A percentile compares a stretch with the other conserved stretches of the same genome.
Conservation (phyloP, 2,797 vertebrate genomes). For the Girardinus metallicus region DNA sequence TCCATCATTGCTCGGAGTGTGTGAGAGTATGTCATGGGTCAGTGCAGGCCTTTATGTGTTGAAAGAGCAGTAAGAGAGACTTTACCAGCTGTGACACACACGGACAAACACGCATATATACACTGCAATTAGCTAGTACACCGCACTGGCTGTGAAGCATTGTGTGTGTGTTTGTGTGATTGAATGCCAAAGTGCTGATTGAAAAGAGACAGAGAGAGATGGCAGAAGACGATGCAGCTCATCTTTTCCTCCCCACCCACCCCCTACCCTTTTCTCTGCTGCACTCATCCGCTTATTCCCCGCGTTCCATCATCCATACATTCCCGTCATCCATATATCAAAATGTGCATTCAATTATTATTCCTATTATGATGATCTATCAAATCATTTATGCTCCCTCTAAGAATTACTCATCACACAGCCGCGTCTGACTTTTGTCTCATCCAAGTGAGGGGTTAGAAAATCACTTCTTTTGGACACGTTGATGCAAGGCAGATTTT, state of each 20-base stretch:
- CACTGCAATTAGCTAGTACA: slow-evolving; percentile 73
- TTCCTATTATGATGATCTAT: slow-evolving; percentile 43
- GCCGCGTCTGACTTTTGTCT: slow-evolving; percentile 23
- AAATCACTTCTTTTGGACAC: slow-evolving; percentile 1
- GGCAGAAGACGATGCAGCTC: slow-evolving; percentile 52
- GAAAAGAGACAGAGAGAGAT: slow-evolving; percentile 62
- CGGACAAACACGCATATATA: slow-evolving; percentile 35
- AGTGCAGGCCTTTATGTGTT: slow-evolving; percentile 70
- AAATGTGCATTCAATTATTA: slow-evolving; percentile 50
- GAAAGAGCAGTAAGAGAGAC: slow-evolving; percentile 71
- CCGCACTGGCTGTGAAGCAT: slow-evolving; percentile 32
- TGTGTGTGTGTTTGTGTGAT: slow-evolving; percentile 35
- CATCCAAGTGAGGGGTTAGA: slow-evolving; percentile 6
- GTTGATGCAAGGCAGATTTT: neutral
- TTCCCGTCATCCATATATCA: slow-evolving; percentile 51
- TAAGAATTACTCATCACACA: slow-evolving; percentile 26
- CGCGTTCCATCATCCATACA: slow-evolving; percentile 28
- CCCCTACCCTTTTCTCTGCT: slow-evolving; percentile 50
- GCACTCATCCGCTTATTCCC: slow-evolving; percentile 68
- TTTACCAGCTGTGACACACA: slow-evolving; percentile 71
- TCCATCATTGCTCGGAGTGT: slow-evolving; percentile 52
- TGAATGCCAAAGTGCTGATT: slow-evolving; percentile 64
- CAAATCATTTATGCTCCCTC: slow-evolving; percentile 36
- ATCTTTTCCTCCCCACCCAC: slow-evolving; percentile 32
- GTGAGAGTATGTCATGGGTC: slow-evolving; percentile 59